Conservation (phyloP, 1,140 invertebrate species). For the Lutraria rhynchaena region DNA sequence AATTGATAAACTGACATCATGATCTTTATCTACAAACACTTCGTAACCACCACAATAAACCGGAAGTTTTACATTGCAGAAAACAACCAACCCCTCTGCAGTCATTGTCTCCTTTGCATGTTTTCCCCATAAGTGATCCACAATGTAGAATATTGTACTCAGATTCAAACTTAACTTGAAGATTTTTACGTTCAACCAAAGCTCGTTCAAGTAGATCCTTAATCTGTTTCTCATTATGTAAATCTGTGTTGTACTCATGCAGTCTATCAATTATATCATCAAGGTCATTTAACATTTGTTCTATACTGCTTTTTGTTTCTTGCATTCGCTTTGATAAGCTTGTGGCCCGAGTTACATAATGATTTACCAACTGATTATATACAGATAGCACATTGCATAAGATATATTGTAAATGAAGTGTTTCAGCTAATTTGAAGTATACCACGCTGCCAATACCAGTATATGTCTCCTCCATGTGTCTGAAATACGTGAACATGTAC, state of each 20-base stretch:
- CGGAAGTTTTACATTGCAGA: constrained; percentile 6
- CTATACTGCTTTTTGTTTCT: not conserved
- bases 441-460: no score
- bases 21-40: not conserved
- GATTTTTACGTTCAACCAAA: not conserved
- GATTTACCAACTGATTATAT: not conserved
- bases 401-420: not conserved
- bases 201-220: not conserved
- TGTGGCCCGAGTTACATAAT: not conserved
- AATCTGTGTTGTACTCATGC: not conserved
- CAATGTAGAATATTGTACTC: constrained; percentile 13
- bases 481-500: no score
- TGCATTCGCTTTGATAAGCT: not conserved
- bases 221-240: not conserved
- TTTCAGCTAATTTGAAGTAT: no score
- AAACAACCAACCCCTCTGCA: not conserved
- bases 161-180: not conserved
- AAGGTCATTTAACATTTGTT: constrained; percentile 1
- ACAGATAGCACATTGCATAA: not conserved
- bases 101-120: not conserved
- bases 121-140: not conserved
- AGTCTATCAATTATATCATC: not conserved
- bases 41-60: not conserved
- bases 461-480: no score
- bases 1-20: no score